Evolutionary conservation across 2,113 vertebrate species (phyloP).

Genomic region (Morphnarchus princeps): DNA sequence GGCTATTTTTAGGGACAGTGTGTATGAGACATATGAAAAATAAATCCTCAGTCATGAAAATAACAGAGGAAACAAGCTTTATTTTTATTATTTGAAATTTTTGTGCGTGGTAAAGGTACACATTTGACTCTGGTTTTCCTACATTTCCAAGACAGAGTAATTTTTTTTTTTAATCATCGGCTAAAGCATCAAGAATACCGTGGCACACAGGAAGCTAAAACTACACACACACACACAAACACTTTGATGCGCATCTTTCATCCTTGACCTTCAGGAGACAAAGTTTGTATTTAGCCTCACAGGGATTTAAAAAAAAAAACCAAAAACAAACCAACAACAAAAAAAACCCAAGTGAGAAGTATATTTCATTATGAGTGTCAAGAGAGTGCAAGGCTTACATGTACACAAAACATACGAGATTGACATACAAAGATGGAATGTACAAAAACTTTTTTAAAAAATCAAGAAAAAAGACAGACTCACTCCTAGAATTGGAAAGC

Average conservation of each 20-base stretch:
- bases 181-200: conserved; percentile 77
- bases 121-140: conserved; percentile 71
- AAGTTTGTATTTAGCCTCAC: conserved; percentile 58
- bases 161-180: conserved; percentile 63
- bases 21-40: neutral
- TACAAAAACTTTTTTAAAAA: conserved; percentile 53
- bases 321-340: neutral
- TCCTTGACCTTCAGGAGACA: conserved; percentile 71
- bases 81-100: conserved; percentile 71
- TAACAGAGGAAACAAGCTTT: conserved; percentile 76
- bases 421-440: conserved; percentile 75
- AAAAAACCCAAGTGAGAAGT: neutral
- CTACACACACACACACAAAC: conserved; percentile 65
- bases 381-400: conserved; percentile 59
- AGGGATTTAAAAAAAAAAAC: neutral
- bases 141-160: conserved; percentile 75
- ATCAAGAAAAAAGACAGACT: neutral
- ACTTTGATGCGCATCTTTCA: conserved; percentile 67
- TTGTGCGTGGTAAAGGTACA: conserved; percentile 75
- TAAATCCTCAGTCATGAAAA: conserved; percentile 32
- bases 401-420: conserved; percentile 58
- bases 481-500: conserved; percentile 41
- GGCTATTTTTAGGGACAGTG: neutral
- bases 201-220: conserved; percentile 73
- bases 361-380: conserved; percentile 42